These are phyloP conservation scores for Drosophila vallismaia DNA, from an alignment of 2,888 invertebrate species.

Conservation along the genomic window DNA sequence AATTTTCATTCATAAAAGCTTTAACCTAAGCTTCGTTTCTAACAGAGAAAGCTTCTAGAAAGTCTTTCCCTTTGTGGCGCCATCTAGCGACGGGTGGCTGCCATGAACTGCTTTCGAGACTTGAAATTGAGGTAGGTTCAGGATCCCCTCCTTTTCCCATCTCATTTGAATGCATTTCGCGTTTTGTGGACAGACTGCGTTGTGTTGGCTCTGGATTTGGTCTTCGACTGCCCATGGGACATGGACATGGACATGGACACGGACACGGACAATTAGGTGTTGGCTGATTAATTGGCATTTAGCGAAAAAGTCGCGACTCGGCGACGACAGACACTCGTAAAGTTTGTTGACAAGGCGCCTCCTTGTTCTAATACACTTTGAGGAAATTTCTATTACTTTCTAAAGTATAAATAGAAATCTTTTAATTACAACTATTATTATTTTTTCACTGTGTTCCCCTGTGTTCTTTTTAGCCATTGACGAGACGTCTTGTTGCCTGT, in stretches of 20 bases:
- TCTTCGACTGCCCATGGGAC: conserved; percentile 32
- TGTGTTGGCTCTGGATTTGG: conserved; percentile 1
- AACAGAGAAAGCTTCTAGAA: background rate
- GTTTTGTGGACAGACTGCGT: conserved; percentile 39
- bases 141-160: background rate
- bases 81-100: conserved; percentile 42
- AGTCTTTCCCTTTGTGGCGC: conserved; percentile 57
- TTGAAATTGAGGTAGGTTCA: conserved; percentile 64
- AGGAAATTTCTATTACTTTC: background rate
- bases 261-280: conserved; percentile 65
- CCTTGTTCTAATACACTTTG: conserved; percentile 6
- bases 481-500: conserved; percentile 30
- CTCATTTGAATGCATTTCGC: conserved; percentile 66
- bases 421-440: background rate
- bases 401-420: background rate
- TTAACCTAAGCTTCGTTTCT: conserved; percentile 32
- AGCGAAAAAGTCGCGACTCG: conserved; percentile 52
- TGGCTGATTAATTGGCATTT: conserved; percentile 66
- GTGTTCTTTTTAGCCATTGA: conserved; percentile 15
- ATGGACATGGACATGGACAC: no score
- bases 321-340: conserved; percentile 44
- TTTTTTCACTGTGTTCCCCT: background rate
- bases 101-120: conserved; percentile 39
- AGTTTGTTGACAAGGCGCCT: conserved; percentile 42
- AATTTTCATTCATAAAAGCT: conserved; percentile 61